A percentile compares a stretch with the other conserved stretches of the same genome.
Conservation (phyloP, 92 coral and sea anemone species). For the Zoanthus solanderi region DNA sequence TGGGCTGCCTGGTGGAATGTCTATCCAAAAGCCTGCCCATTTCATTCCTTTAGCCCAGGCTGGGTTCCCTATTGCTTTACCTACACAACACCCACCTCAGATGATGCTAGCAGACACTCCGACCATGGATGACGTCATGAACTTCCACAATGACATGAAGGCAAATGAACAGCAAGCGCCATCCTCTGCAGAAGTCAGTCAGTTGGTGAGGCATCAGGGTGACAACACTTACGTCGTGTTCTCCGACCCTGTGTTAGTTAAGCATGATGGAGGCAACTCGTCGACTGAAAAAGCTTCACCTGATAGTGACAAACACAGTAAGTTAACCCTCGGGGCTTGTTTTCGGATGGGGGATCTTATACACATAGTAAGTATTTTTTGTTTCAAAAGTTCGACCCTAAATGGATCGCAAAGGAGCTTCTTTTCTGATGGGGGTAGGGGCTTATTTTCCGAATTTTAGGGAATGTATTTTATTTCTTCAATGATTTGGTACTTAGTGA, state of each 20-base stretch:
- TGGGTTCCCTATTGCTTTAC: slow-evolving; percentile 41
- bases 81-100: slow-evolving; percentile 43
- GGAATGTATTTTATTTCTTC: no score
- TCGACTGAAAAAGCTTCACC: not conserved
- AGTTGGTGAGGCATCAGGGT: not conserved
- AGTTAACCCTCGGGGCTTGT: not conserved
- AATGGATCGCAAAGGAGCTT: no score
- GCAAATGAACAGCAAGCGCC: not conserved
- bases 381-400: no score
- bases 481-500: no score
- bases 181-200: not conserved
- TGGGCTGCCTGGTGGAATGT: slow-evolving; percentile 16
- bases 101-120: slow-evolving; percentile 37
- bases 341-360: no score
- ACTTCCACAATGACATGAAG: not conserved
- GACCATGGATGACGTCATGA: not conserved
- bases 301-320: not conserved
- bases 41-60: slow-evolving; percentile 24
- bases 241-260: not conserved
- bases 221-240: slow-evolving; percentile 39
- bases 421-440: no score
- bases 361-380: no score
- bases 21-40: slow-evolving; percentile 25
- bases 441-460: no score
- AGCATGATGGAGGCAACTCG: not conserved